Evolutionary conservation across 1,140 invertebrate genomes (phyloP).

Genomic region (Chelonus insularis): DNA sequence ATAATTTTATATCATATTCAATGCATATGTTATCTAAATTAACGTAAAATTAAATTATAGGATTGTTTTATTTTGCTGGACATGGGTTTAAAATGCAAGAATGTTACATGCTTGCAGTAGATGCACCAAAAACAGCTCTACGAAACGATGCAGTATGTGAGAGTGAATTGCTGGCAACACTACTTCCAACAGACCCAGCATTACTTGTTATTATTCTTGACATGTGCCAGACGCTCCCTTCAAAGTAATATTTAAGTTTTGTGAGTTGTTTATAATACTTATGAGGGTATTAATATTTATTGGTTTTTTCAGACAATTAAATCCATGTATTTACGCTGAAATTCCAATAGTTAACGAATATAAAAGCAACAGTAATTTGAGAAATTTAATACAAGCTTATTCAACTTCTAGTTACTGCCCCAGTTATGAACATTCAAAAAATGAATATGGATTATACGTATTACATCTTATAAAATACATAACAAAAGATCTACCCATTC

Average conservation of each 20-base stretch:
- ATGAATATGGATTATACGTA: constrained; percentile 44
- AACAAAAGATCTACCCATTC: constrained; percentile 41
- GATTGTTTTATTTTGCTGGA: constrained; percentile 53
- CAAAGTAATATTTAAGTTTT: constrained; percentile 33
- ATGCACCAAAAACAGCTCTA: constrained; percentile 44
- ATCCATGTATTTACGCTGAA: constrained; percentile 46
- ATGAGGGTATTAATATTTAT: not conserved
- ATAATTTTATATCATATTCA: constrained; percentile 9
- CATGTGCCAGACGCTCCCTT: constrained; percentile 49
- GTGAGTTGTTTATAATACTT: too few species aligned
- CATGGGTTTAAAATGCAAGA: constrained; percentile 56
- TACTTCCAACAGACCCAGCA: constrained; percentile 44
- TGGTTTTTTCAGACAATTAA: constrained; percentile 39
- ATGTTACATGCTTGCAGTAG: constrained; percentile 50
- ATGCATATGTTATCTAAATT: not conserved
- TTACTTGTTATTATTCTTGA: constrained; percentile 51
- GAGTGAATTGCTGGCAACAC: constrained; percentile 45
- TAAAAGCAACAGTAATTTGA: constrained; percentile 42
- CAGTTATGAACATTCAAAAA: constrained; percentile 43
- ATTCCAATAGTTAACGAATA: constrained; percentile 44
- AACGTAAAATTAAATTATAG: too few species aligned
- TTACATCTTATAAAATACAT: constrained; percentile 48
- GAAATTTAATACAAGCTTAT: constrained; percentile 51
- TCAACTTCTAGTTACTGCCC: constrained; percentile 48
- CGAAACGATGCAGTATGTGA: constrained; percentile 49